Base-by-base conservation (phyloP, 2,113 vertebrate species). In the Crypturellus undulatus region DNA sequence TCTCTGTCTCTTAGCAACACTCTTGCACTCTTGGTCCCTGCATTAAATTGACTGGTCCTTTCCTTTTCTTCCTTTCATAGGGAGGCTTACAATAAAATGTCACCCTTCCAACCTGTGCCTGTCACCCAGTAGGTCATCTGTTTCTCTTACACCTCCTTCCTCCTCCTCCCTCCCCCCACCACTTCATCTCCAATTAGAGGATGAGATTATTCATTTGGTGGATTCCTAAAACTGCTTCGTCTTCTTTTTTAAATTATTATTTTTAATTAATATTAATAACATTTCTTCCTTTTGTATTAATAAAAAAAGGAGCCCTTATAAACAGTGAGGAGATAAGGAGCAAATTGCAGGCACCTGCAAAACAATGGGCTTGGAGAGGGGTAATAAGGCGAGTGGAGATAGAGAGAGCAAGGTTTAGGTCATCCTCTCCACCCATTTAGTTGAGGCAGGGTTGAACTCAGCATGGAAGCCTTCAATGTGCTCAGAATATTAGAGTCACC, bases 1-100 rank as follows among this genome's bases (percentile, higher is more conserved):
- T 99, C 99, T 97, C 98, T 96, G 99, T 99, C 98, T 99, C 99
- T 99, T 99, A 99, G 99, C 99, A 99, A 99, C 99, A 98, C 98
- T 98, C 98, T 97, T 98, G 98, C 98, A 98, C 98, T 98, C 98
- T 98, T 98, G 98, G 98, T 98, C 98, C 97, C 97, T 97, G 98
- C 98, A 98, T 98, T 98, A 98, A 98, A 99, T 98, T 98, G 98
- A 99, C 98, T 99, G 98, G 98, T 99, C 98, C 98, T 98, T 98
- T 98, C 98, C 98, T 98, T 99, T 99, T 98, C 98, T 99, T 98
- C 98, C 98, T 99, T 98, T 99, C 99, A 99, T 97, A 98, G 98
- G 98, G 98, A 98, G 97, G 98, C 98, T 98, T 98, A 99, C 98
- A 99, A 99, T 99, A 98, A 99, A 99, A 99, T 99, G 98, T 98